Evolutionary conservation across 2,888 invertebrate species (phyloP), one percentile per base, ranked within the genome.

Genomic region (Sarcophaga subvicina): DNA sequence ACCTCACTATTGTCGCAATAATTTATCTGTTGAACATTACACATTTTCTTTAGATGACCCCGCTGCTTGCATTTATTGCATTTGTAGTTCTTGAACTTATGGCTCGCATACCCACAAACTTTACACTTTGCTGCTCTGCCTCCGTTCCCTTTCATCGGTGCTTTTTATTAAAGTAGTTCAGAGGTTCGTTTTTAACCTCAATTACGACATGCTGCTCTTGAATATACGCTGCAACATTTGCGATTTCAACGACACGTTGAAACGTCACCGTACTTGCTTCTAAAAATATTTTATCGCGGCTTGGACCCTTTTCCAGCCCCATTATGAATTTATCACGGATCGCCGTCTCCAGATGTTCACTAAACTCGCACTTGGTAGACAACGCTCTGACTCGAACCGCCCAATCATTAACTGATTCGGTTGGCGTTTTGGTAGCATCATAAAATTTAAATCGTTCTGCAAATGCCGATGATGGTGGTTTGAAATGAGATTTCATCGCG

Each of bases 281-380:
- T 47, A 86, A 45, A 64, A 88, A 88, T 37, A 88, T 72, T 77
- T 87, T 88, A 59, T 88, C 85, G 0, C 82, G 72, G 66, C 80
- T 77, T 25, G 76, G 78, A 77, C 85, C 86, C 70, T 87, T 87
- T 85, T 88, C 77, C 66, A 37, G 37, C 37, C 10, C 37, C 37
- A 37, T 37, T 10, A 37, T 1, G 10, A 37, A 37, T 10, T 37
- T 37, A 37, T 37, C 37, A 8, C 37, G 2, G 8, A 37, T 37
- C 37, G 37, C 8, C 37, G 2, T 37, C 2, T 81, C 71, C 22
- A 87, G 62, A 71, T 14, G 37, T 12, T 12, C 22, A 4, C 72
- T 84, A 71, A 87, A 81, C 10, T 80, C 62, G 14, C 81, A 81
- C 17, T 72, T 25, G 0, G 79, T 49, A 11, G 81, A 77, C 37